Conservation (phyloP, 2,888 invertebrate species). For the Teinopalpus imperialis region DNA sequence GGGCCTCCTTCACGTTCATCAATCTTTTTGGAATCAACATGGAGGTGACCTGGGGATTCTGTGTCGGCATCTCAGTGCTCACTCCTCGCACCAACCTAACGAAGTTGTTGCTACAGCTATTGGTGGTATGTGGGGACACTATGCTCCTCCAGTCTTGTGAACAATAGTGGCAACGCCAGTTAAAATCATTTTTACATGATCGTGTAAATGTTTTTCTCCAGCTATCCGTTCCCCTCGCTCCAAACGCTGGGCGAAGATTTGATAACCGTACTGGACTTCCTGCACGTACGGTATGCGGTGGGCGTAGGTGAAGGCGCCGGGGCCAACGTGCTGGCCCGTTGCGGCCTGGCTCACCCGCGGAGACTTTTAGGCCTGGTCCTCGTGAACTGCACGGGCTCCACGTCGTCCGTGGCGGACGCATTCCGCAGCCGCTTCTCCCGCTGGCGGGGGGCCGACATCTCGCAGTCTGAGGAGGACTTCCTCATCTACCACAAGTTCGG, state of each 20-base stretch:
- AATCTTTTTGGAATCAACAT: too few relatives aligned
- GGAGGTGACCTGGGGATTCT: too few relatives aligned
- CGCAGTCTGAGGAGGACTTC: conserved; percentile 93
- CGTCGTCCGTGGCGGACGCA: conserved; percentile 92
- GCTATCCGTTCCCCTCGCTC: conserved; percentile 91
- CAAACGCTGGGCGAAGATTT: conserved; percentile 92
- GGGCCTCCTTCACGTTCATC: too few relatives aligned
- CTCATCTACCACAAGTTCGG: conserved; percentile 95
- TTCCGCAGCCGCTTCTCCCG: conserved; percentile 92
- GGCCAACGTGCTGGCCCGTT: conserved; percentile 92
- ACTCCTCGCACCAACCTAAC: too few relatives aligned
- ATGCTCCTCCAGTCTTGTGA: too few relatives aligned
- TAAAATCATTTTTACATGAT: too few relatives aligned
- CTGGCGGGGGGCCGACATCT: conserved; percentile 92
- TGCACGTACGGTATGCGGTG: conserved; percentile 91
- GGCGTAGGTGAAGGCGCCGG: conserved; percentile 94
- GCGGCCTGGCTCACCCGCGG: conserved; percentile 90
- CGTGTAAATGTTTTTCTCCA: too few relatives aligned
- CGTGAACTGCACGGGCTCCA: conserved; percentile 93
- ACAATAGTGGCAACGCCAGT: too few relatives aligned
- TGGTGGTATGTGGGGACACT: too few relatives aligned
- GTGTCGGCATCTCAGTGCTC: too few relatives aligned
- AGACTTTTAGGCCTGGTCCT: conserved; percentile 90
- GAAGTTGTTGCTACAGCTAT: too few relatives aligned
- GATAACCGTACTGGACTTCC: conserved; percentile 89